Conservation (phyloP, 2,888 invertebrate species). For the Phytoseiulus persimilis region DNA sequence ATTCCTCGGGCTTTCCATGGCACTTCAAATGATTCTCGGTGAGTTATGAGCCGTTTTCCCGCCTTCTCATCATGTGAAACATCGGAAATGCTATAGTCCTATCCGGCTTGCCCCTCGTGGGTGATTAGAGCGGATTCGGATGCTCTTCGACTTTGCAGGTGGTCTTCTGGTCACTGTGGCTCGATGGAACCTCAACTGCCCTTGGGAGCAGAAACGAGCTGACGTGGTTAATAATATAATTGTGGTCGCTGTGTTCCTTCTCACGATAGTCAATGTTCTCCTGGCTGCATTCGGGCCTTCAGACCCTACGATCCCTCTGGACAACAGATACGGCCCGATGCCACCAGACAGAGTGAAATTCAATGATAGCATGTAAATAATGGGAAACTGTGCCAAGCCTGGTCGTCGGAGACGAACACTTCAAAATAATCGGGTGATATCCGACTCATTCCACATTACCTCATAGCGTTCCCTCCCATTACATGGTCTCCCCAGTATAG, state of each 20-base stretch:
- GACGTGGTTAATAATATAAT: slow-evolving; percentile 45
- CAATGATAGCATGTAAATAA: neutral
- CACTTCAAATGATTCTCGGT: slow-evolving; percentile 42
- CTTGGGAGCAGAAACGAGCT: slow-evolving; percentile 44
- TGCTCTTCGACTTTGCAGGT: slow-evolving; percentile 42
- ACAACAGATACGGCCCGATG: slow-evolving; percentile 5
- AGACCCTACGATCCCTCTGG: slow-evolving; percentile 28
- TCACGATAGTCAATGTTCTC: slow-evolving; percentile 46
- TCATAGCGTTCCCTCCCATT: too few relatives aligned
- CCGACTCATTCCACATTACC: too few relatives aligned
- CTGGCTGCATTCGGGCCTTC: slow-evolving; percentile 45
- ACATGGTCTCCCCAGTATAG: too few relatives aligned
- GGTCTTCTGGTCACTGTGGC: slow-evolving; percentile 46
- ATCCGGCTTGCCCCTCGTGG: too few relatives aligned
- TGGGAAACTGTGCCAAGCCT: neutral
- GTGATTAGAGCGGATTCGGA: slow-evolving; percentile 41
- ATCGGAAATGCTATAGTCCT: neutral
- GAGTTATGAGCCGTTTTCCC: neutral
- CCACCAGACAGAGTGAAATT: slow-evolving; percentile 27
- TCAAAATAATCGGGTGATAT: neutral
- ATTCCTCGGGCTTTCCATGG: slow-evolving; percentile 43
- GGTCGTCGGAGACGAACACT: neutral
- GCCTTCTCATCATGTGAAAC: neutral
- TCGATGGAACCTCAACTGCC: slow-evolving; percentile 45
- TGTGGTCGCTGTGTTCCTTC: slow-evolving; percentile 45